Percentiles rank a stretch among this genome's conserved stretches.
Conservation (phyloP, 2,797 vertebrate genomes). For the Streptopelia turtur region DNA sequence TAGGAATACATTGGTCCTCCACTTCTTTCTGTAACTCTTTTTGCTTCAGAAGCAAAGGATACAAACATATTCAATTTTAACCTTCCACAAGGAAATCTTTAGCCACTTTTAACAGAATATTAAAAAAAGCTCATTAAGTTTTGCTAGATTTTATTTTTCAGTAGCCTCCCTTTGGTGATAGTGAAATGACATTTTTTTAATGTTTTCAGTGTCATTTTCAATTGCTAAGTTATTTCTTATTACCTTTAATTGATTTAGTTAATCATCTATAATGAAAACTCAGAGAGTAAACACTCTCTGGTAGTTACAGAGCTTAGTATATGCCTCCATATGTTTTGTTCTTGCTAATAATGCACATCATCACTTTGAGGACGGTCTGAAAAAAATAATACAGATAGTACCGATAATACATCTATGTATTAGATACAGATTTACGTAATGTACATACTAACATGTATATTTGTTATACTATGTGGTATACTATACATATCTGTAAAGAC, state of each 20-base stretch:
- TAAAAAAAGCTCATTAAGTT: background rate
- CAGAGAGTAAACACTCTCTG: background rate
- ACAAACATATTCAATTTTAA: background rate
- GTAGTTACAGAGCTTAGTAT: background rate
- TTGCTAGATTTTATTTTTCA: constrained; percentile 2
- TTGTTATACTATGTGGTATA: background rate
- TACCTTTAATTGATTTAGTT: background rate
- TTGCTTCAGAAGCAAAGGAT: background rate
- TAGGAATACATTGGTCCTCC: background rate
- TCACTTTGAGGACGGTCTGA: background rate
- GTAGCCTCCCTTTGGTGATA: background rate
- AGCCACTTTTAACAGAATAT: background rate
- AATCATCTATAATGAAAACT: background rate
- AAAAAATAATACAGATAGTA: background rate
- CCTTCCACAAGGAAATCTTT: background rate
- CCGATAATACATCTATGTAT: background rate
- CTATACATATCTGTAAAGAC: background rate
- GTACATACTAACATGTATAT: background rate
- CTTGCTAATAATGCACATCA: background rate
- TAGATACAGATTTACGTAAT: background rate
- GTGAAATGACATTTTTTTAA: background rate
- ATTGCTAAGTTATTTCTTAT: background rate
- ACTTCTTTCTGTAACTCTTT: background rate
- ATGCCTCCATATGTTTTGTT: background rate
- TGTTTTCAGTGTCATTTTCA: background rate